Base-by-base conservation (phyloP, 2,113 vertebrate genomes). In the Aptenodytes forsteri region DNA sequence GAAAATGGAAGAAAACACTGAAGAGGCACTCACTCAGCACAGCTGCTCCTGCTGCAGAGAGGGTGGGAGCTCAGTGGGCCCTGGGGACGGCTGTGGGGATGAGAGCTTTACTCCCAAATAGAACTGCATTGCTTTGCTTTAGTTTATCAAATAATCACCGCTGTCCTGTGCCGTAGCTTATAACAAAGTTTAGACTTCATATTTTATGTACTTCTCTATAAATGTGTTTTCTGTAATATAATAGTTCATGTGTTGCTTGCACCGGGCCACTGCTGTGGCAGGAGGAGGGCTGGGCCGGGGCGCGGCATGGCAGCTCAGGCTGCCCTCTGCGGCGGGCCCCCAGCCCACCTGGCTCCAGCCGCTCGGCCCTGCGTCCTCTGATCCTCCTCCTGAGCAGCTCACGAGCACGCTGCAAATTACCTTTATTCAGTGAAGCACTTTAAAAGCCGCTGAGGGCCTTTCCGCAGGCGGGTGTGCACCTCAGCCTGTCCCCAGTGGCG, bases 51-150 rank as follows among this genome's bases (percentile, higher is more conserved):
- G 13, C 61, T 13, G n/a, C 52, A 7, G 21, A 6, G 40, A 14
- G 26, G 8, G 30, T 11, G 9, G 40, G 8, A 36, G 27, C 44
- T 36, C 32, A 4, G 72, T 0, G 1, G 12, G 32, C 22, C 22
- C 22, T 3, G 25, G 32, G 29, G 6, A 11, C 1, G 3, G 9
- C 42, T 26, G 42, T 2, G 14, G 13, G 10, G 12, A 9, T 3
- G 22, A 26, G 23, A 12, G 7, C 49, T 36, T 38, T 16, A 2
- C 40, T 21, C 16, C 34, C 46, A 10, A 5, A 2, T 2, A 42
- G 47, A 46, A 9, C 22, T 12, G 34, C 29, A 30, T 19, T 11
- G 49, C 56, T 30, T 50, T 34, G 20, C 11, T 40, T 11, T 40
- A 12, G n/a, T 40, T 64, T 15, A 13, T 11, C 12, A 21, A 49